A percentile compares a stretch with the other conserved stretches of the same genome.
Evolutionary conservation across 2,888 invertebrate genomes (phyloP).

Genomic region (Caenorhabditis macrosperma): DNA sequence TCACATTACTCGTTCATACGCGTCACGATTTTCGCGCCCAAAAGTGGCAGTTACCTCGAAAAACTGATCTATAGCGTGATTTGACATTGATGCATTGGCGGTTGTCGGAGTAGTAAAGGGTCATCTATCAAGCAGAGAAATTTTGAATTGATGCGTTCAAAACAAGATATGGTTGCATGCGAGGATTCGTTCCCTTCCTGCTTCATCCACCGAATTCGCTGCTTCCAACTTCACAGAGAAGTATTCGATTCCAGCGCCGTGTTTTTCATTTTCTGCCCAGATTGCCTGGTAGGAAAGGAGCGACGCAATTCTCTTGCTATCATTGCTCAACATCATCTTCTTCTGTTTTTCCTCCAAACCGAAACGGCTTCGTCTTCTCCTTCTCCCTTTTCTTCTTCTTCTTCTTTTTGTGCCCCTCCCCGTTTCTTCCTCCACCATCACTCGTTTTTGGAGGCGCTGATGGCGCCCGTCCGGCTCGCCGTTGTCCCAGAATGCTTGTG

Average conservation of each 20-base stretch:
- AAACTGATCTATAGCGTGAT: conserved; percentile 45
- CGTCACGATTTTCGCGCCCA: conserved; percentile 42
- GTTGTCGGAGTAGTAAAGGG: conserved; percentile 22
- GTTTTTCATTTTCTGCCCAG: not conserved
- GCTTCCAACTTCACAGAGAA: no score
- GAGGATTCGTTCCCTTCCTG: not conserved
- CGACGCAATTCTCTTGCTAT: not conserved
- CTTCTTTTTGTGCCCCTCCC: conserved; percentile 8
- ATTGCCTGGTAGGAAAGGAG: not conserved
- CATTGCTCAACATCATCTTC: conserved; percentile 20
- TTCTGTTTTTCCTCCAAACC: conserved; percentile 19
- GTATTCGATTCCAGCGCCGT: no score
- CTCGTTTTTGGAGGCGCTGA: conserved; percentile 38
- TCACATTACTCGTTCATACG: conserved; percentile 32
- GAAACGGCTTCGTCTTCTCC: conserved; percentile 13
- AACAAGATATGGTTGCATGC: not conserved
- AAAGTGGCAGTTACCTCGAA: conserved; percentile 55
- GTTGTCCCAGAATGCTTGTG: conserved; percentile 4
- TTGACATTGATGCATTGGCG: conserved; percentile 53
- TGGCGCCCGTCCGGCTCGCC: conserved; percentile 30
- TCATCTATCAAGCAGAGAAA: conserved; percentile 25
- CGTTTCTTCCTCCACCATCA: conserved; percentile 16
- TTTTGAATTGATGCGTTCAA: conserved; percentile 4
- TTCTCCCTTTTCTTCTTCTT: conserved; percentile 2
- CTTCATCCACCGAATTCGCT: no score